Conservation (phyloP, 2,797 vertebrate species). For the Scomberomorus guttatus region DNA sequence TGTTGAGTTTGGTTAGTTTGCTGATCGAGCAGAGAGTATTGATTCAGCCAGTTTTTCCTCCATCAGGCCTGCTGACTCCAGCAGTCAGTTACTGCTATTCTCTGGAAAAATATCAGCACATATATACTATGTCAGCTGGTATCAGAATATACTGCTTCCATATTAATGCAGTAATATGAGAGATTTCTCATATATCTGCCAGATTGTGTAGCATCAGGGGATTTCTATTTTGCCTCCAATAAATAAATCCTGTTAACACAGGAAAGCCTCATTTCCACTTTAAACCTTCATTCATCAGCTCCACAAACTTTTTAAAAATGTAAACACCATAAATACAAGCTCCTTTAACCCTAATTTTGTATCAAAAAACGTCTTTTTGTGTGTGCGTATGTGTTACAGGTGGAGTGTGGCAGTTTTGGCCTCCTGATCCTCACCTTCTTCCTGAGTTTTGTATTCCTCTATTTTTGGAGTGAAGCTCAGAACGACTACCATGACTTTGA, state of each 20-base stretch:
- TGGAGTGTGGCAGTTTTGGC: slow-evolving; percentile 88
- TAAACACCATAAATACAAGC: neutral
- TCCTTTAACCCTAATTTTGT: neutral
- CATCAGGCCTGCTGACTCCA: slow-evolving; percentile 47
- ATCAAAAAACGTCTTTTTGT: neutral
- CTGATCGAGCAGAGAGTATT: slow-evolving; percentile 65
- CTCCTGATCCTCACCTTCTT: slow-evolving; percentile 88
- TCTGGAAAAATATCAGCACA: slow-evolving; percentile 37
- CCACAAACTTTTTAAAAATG: neutral
- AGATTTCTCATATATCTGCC: neutral
- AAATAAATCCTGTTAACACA: neutral
- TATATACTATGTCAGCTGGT: slow-evolving; percentile 44
- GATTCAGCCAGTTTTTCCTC: slow-evolving; percentile 54
- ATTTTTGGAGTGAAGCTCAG: slow-evolving; percentile 91
- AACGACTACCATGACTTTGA: slow-evolving; percentile 95
- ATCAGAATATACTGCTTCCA: slow-evolving; percentile 18
- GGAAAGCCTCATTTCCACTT: rapidly evolving
- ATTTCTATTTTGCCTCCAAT: neutral
- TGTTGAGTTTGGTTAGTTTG: slow-evolving; percentile 41
- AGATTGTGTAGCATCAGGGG: neutral
- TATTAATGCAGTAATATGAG: slow-evolving; percentile 8
- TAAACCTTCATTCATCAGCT: neutral
- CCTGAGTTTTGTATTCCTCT: slow-evolving; percentile 89
- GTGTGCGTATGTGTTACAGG: slow-evolving; percentile 75
- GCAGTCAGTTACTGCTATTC: slow-evolving; percentile 34